A percentile compares a stretch with the other conserved stretches of the same genome.
Conservation (phyloP, 2,888 invertebrate species). For the Yponomeuta malinellus region DNA sequence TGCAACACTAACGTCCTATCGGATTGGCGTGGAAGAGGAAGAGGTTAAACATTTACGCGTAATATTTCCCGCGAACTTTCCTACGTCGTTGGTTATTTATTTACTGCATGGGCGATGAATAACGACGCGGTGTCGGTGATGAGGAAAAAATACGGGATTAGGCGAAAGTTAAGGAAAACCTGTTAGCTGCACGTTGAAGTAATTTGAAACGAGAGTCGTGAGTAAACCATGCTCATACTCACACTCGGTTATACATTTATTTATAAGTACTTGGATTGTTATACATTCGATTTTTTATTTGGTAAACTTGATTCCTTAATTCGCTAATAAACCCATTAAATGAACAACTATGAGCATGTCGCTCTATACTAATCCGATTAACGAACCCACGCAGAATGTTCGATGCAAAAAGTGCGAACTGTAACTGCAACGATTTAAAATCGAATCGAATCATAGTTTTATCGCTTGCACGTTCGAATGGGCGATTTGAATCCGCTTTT, state of each 20-base stretch:
- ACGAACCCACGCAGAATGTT: neutral
- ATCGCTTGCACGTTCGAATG: neutral
- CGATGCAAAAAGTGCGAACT: neutral
- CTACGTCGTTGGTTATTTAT: neutral
- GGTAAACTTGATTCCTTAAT: no score
- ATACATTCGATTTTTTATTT: no score
- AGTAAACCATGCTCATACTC: no score
- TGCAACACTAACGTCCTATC: neutral
- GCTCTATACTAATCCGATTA: neutral
- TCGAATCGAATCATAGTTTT: neutral
- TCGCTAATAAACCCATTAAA: no score
- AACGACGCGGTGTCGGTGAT: neutral
- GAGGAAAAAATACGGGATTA: neutral
- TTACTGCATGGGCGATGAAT: neutral
- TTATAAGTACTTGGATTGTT: no score
- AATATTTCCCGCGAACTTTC: neutral
- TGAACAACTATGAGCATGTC: no score
- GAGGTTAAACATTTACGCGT: neutral
- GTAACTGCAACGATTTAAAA: neutral
- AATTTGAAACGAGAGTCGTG: neutral
- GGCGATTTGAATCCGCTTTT: neutral
- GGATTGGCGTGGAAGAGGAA: neutral
- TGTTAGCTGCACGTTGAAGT: neutral
- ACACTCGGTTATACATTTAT: no score
- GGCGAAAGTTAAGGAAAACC: neutral